A percentile compares a stretch with the other conserved stretches of the same genome.
Conservation (phyloP, 1,140 invertebrate genomes). For the Propsilocerus akamusi region DNA sequence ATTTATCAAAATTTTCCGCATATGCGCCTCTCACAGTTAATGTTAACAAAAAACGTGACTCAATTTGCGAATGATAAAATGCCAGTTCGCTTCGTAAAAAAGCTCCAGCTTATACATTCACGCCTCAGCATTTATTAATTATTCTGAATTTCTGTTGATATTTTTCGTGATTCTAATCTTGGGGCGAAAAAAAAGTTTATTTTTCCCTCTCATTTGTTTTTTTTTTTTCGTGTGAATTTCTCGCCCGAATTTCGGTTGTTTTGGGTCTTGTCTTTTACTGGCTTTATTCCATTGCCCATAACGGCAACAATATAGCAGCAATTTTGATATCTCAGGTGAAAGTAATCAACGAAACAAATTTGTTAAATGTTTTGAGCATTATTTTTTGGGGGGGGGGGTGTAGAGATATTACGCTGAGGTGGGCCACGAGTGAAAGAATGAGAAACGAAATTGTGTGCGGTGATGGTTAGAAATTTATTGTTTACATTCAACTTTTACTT, state of each 20-base stretch:
- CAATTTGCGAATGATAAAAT: constrained; percentile 3
- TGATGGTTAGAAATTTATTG: background rate
- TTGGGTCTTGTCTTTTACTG: background rate
- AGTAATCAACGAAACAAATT: background rate
- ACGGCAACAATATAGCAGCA: background rate
- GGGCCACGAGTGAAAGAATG: no score
- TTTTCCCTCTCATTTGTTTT: background rate
- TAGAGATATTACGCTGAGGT: no score
- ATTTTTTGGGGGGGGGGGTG: no score
- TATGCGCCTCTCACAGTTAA: background rate
- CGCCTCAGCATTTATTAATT: constrained; percentile 3
- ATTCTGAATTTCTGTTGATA: background rate
- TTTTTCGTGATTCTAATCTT: background rate
- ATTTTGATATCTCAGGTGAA: constrained; percentile 4
- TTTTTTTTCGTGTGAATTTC: background rate
- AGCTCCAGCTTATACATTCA: background rate
- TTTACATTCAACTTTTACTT: background rate
- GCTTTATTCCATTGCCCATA: background rate
- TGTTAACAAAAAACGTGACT: constrained; percentile 1
- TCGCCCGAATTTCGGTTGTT: background rate
- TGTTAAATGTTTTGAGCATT: background rate
- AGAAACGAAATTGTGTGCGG: no score
- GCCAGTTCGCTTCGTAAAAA: background rate
- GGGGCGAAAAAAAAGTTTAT: background rate
- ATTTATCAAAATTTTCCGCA: no score